Evolutionary conservation across 2,797 vertebrate species (phyloP).

Genomic region (Tokudaia muenninki): DNA sequence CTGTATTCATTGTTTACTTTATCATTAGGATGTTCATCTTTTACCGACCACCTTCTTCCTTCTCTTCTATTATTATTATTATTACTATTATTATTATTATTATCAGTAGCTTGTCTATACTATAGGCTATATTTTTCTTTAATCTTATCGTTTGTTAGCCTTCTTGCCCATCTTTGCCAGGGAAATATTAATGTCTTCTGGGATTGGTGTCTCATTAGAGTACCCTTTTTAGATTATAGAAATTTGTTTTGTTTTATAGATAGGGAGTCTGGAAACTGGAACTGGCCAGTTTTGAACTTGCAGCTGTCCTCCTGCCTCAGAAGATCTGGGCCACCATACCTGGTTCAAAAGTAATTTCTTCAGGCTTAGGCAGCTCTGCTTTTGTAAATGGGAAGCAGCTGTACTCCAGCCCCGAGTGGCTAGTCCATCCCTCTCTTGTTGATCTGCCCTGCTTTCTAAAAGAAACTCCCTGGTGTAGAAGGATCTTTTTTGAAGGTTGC

Average conservation of each 20-base stretch:
- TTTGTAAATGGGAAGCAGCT: slow-evolving; percentile 1
- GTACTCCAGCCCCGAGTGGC: background rate
- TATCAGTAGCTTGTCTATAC: background rate
- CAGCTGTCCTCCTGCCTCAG: background rate
- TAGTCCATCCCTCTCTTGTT: background rate
- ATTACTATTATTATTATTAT: too few relatives aligned
- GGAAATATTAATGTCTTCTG: background rate
- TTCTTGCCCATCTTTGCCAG: background rate
- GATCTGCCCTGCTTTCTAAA: background rate
- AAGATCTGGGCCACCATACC: too few relatives aligned
- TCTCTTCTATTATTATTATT: background rate
- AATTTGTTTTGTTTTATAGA: background rate
- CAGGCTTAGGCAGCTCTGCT: background rate
- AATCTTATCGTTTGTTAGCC: background rate
- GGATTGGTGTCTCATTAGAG: background rate
- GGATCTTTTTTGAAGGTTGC: background rate
- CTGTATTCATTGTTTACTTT: background rate
- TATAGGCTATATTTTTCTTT: background rate
- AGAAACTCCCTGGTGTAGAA: background rate
- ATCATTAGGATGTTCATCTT: background rate
- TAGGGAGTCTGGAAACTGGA: background rate
- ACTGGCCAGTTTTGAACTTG: background rate
- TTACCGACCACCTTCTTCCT: background rate
- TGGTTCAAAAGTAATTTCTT: background rate
- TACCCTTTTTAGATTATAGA: background rate